phyloP scores from a whole-genome alignment of 2,797 vertebrate genomes.

The Melanitta fusca region DNA sequence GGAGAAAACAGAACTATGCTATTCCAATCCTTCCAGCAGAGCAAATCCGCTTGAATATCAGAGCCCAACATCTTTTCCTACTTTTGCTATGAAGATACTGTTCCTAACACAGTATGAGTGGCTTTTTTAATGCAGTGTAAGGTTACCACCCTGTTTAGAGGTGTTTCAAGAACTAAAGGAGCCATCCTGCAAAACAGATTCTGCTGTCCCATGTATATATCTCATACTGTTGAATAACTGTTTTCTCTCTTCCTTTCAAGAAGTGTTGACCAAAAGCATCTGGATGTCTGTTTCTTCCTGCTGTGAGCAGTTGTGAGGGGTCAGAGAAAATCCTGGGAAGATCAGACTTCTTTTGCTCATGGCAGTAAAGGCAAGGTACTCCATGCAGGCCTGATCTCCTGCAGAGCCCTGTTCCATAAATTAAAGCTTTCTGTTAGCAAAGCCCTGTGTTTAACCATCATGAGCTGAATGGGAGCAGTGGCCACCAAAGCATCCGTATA shows the following conservation, averaged over 20 bases:
- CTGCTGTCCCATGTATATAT: background rate
- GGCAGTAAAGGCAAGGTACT: background rate
- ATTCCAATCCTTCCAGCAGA: background rate
- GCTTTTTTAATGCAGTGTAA: rapidly evolving
- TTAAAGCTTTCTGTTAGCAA: background rate
- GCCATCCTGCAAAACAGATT: background rate
- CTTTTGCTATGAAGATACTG: background rate
- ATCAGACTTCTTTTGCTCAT: background rate
- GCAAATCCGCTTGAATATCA: background rate
- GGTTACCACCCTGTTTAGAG: background rate
- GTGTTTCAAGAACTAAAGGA: background rate
- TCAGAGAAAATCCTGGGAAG: background rate
- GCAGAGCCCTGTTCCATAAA: background rate
- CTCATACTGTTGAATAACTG: background rate
- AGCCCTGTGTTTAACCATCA: background rate
- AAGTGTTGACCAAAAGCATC: background rate
- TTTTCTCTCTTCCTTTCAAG: background rate
- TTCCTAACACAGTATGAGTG: background rate
- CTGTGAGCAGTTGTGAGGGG: background rate
- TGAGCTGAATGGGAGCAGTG: background rate
- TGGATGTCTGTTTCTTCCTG: background rate
- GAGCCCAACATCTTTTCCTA: background rate
- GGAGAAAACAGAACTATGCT: background rate
- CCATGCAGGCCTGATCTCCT: background rate
- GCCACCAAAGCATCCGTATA: background rate